These are phyloP conservation scores for Chalcis sispes DNA, from an alignment of 2,888 invertebrate genomes.

Conservation along the genomic window DNA sequence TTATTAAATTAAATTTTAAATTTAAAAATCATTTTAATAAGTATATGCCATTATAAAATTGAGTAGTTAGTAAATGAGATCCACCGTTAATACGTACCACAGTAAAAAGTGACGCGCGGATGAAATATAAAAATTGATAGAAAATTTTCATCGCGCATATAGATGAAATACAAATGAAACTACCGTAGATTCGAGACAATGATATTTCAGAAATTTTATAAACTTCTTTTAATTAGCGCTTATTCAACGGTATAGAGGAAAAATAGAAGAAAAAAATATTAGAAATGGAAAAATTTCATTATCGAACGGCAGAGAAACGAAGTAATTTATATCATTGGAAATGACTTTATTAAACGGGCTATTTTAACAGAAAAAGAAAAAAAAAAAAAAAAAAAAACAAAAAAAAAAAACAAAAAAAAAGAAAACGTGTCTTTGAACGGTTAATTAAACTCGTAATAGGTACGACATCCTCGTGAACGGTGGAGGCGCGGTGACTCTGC, in stretches of 20 bases:
- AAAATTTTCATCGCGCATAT: too few species aligned
- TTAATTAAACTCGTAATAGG: constrained; percentile 78
- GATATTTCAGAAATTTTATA: neutral
- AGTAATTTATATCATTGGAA: constrained; percentile 42
- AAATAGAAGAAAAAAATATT: too few species aligned
- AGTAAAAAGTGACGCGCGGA: too few species aligned
- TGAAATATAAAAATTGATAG: too few species aligned
- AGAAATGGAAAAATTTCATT: constrained; percentile 14
- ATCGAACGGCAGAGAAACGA: constrained; percentile 9
- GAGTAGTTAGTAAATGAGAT: too few species aligned
- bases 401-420: neutral
- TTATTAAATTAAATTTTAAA: too few species aligned
- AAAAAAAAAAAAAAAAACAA: constrained; percentile 59
- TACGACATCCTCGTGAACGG: constrained; percentile 99
- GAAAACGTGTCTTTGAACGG: constrained; percentile 51
- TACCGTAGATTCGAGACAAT: too few species aligned
- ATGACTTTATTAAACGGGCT: constrained; percentile 45
- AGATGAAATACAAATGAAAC: too few species aligned
- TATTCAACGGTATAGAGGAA: too few species aligned
- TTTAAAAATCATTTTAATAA: too few species aligned
- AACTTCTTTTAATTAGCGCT: constrained; percentile 20
- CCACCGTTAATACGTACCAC: too few species aligned
- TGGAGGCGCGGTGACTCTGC: constrained; percentile 96
- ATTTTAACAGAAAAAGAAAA: constrained; percentile 47
- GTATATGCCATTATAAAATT: too few species aligned